phyloP scores from a whole-genome alignment of 1,140 invertebrate species.

The Battus philenor region DNA sequence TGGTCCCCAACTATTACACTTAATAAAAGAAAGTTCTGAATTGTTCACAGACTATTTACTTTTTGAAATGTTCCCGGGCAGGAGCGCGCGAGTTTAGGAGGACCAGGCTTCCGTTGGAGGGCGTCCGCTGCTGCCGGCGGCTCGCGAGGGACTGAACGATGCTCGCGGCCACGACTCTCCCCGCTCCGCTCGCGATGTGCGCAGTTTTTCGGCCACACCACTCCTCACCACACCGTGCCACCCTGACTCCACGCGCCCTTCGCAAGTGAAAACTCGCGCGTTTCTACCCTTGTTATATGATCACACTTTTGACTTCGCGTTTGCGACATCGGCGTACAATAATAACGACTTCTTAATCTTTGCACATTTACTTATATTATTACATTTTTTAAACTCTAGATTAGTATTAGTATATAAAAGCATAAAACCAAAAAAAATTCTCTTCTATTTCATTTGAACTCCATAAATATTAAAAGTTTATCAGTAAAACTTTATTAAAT shows the following conservation, averaged over 20 bases:
- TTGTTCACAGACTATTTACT: no score
- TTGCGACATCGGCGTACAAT: not conserved
- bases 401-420: no score
- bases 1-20: no score
- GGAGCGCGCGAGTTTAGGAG: not conserved
- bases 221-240: slow-evolving; percentile 10
- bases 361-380: no score
- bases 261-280: slow-evolving; percentile 1
- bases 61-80: no score
- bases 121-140: slow-evolving; percentile 21
- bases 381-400: no score
- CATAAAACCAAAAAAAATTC: no score
- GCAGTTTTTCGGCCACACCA: slow-evolving; percentile 22
- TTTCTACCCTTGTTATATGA: slow-evolving; percentile 6
- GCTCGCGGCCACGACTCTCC: slow-evolving; percentile 6
- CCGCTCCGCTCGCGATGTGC: slow-evolving; percentile 29
- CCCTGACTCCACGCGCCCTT: slow-evolving; percentile 6
- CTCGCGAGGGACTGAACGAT: slow-evolving; percentile 21
- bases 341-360: no score
- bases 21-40: no score
- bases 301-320: slow-evolving; percentile 2
- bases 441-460: no score
- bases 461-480: no score
- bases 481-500: no score
- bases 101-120: not conserved